These are phyloP conservation scores for Sigmodon hispidus DNA, from an alignment of 2,113 vertebrate genomes.

Conservation along the genomic window DNA sequence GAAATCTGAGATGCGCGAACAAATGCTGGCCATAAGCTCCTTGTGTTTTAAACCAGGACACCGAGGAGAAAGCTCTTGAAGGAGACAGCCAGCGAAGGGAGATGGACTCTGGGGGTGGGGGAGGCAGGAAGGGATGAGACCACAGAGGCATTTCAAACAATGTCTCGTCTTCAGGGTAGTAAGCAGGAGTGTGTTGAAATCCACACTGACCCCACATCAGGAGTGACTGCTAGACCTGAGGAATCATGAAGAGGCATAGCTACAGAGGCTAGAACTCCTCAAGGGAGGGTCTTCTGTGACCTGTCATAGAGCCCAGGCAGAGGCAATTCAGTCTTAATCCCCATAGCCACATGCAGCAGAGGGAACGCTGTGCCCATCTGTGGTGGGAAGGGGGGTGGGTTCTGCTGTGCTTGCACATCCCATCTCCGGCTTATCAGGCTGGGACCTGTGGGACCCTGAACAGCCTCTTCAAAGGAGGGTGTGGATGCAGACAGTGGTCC, in stretches of 20 bases:
- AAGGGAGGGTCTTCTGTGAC: too few relatives aligned
- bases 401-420: conserved; percentile 68
- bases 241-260: background rate
- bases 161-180: background rate
- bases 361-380: background rate
- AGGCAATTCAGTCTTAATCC: conserved; percentile 79
- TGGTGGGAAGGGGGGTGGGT: background rate
- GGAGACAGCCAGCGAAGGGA: background rate
- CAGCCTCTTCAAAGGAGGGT: conserved; percentile 70
- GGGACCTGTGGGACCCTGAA: conserved; percentile 63
- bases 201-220: background rate
- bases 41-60: background rate
- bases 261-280: background rate
- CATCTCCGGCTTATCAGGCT: conserved; percentile 69
- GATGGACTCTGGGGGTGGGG: background rate
- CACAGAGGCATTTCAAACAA: accelerated
- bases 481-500: conserved; percentile 58
- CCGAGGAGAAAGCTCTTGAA: background rate
- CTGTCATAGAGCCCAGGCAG: background rate
- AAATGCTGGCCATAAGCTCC: accelerated
- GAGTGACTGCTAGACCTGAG: background rate
- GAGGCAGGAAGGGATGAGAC: accelerated
- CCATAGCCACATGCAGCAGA: background rate
- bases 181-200: background rate
- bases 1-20: background rate